A percentile compares a stretch with the other conserved stretches of the same genome.
Evolutionary conservation across 2,888 invertebrate species (phyloP).

Genomic region (Helicoverpa assulta): DNA sequence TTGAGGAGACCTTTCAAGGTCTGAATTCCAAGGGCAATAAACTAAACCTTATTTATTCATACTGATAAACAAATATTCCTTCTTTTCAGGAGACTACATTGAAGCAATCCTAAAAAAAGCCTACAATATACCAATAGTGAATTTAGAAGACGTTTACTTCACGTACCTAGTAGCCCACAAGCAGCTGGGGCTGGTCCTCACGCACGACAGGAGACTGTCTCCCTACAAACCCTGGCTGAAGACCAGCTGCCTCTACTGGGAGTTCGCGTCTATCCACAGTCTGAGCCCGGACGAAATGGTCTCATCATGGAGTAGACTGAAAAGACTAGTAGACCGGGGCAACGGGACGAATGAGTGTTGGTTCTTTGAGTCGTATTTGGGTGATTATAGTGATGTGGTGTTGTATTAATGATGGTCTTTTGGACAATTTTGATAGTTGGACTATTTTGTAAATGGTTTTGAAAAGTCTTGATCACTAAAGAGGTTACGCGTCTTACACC

Average conservation of each 20-base stretch:
- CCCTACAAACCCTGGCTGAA: conserved; percentile 71
- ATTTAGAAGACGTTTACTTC: conserved; percentile 93
- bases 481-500: too few species aligned
- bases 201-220: conserved; percentile 90
- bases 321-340: conserved; percentile 33
- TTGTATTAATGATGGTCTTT: not conserved
- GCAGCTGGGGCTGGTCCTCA: conserved; percentile 85
- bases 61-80: too few species aligned
- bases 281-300: conserved; percentile 70
- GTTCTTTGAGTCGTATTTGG: not conserved
- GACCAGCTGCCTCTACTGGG: conserved; percentile 73
- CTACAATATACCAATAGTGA: conserved; percentile 90
- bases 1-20: too few species aligned
- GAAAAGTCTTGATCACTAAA: too few species aligned
- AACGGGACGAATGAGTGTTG: not conserved
- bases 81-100: conserved; percentile 75
- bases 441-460: too few species aligned
- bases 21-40: too few species aligned
- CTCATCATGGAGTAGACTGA: conserved; percentile 69
- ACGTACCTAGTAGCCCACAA: conserved; percentile 92
- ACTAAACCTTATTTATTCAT: too few species aligned
- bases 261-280: conserved; percentile 73
- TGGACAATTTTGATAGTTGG: not conserved
- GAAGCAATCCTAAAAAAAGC: conserved; percentile 88
- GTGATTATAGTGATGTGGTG: not conserved